Evolutionary conservation across 2,113 vertebrate genomes (phyloP).

Genomic region (Oceanodroma tethys): DNA sequence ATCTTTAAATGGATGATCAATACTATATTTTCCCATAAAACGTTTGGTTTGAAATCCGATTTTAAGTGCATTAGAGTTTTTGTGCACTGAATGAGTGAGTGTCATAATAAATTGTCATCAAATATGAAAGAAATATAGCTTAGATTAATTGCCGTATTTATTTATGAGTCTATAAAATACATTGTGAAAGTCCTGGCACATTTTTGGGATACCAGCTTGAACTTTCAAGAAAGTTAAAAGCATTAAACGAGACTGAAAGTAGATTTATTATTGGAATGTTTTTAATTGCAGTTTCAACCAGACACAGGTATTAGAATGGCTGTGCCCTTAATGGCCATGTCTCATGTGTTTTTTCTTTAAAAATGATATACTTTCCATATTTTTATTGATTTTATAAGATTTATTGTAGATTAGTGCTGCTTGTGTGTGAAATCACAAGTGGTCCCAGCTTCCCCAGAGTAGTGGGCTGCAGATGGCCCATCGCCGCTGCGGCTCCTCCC

Average conservation of each 20-base stretch:
- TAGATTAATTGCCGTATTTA: constrained; percentile 81
- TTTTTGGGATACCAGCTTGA: constrained; percentile 82
- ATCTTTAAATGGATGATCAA: constrained; percentile 85
- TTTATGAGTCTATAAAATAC: constrained; percentile 84
- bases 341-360: constrained; percentile 68
- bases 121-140: constrained; percentile 79
- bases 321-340: constrained; percentile 73
- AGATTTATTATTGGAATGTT: constrained; percentile 81
- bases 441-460: constrained; percentile 57
- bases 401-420: constrained; percentile 69
- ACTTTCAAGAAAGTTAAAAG: constrained; percentile 84
- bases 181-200: constrained; percentile 77
- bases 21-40: constrained; percentile 85
- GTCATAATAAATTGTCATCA: constrained; percentile 80
- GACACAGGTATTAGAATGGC: constrained; percentile 73
- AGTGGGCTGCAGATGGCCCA: not conserved
- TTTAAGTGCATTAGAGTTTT: constrained; percentile 85
- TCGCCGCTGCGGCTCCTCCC: not conserved
- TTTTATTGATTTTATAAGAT: constrained; percentile 78
- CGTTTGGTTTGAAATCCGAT: constrained; percentile 83
- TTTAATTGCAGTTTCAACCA: constrained; percentile 78
- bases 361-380: constrained; percentile 76
- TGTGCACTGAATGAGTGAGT: constrained; percentile 69
- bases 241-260: constrained; percentile 71
- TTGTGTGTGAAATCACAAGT: constrained; percentile 45